Evolutionary conservation across 2,888 invertebrate species (phyloP).

Genomic region (Clusia tigrina): DNA sequence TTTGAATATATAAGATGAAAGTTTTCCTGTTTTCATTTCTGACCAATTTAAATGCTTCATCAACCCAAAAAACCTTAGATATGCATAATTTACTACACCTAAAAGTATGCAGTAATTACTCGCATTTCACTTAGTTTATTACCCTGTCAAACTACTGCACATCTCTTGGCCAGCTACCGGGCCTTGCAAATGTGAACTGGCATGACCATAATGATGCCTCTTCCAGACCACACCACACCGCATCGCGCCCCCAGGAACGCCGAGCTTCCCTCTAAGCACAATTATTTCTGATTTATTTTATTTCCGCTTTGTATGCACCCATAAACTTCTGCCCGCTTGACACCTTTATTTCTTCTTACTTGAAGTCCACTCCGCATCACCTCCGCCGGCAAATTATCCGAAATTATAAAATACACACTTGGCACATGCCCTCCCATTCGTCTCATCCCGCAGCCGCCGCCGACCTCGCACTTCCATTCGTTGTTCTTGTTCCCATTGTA

Average conservation of each 20-base stretch:
- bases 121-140: not conserved
- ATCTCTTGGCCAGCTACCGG: no score
- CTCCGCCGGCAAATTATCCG: not conserved
- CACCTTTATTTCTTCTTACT: not conserved
- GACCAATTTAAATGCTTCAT: not conserved
- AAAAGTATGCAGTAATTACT: not conserved
- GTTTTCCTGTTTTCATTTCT: no score
- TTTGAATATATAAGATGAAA: no score
- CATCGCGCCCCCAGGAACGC: no score
- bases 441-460: no score
- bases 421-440: not conserved
- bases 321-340: not conserved
- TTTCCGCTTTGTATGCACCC: not conserved
- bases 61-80: not conserved
- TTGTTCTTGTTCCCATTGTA: not conserved
- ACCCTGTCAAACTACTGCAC: not conserved
- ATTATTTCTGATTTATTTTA: conserved; percentile 3
- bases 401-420: conserved; percentile 8
- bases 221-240: not conserved
- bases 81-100: not conserved
- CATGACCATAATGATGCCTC: conserved; percentile 6
- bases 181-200: no score
- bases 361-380: not conserved
- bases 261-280: conserved; percentile 1
- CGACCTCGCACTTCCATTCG: no score